These are phyloP conservation scores for Dorcus parallelipipedus DNA, from an alignment of 2,888 invertebrate genomes.

Conservation along the genomic window DNA sequence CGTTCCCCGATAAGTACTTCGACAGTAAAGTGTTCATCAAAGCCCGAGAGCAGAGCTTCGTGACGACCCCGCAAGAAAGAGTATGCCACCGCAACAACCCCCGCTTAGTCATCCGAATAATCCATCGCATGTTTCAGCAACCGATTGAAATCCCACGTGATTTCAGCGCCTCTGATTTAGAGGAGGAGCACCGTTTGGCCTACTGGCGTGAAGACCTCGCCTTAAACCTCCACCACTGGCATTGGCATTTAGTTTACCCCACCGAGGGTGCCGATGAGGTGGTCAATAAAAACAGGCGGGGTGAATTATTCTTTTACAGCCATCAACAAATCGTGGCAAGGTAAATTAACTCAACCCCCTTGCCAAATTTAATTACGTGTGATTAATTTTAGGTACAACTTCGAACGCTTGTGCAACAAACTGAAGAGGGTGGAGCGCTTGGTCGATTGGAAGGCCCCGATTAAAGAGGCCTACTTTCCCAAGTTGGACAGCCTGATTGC, in stretches of 20 bases:
- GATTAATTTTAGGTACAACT: conserved; percentile 59
- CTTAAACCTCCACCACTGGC: conserved; percentile 82
- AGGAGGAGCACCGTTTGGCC: conserved; percentile 72
- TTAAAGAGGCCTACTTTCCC: conserved; percentile 74
- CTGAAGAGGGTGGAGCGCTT: conserved; percentile 59
- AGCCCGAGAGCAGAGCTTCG: conserved; percentile 67
- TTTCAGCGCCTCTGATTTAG: conserved; percentile 67
- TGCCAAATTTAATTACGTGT: not conserved
- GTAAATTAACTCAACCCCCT: conserved; percentile 25
- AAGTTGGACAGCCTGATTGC: conserved; percentile 73
- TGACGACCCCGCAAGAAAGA: conserved; percentile 61
- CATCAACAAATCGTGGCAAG: conserved; percentile 61
- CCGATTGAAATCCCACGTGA: conserved; percentile 66
- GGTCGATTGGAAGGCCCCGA: conserved; percentile 62
- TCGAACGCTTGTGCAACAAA: conserved; percentile 69
- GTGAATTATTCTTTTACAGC: conserved; percentile 74
- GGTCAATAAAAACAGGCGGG: conserved; percentile 68
- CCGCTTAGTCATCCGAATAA: not conserved
- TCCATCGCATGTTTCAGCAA: conserved; percentile 43
- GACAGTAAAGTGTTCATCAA: conserved; percentile 68
- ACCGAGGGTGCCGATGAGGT: conserved; percentile 58
- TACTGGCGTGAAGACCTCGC: conserved; percentile 82
- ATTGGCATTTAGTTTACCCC: conserved; percentile 82
- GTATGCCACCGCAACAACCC: conserved; percentile 45
- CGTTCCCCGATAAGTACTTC: conserved; percentile 80